phyloP scores from a whole-genome alignment of 2,797 vertebrate species.

The Sebastes minor region DNA sequence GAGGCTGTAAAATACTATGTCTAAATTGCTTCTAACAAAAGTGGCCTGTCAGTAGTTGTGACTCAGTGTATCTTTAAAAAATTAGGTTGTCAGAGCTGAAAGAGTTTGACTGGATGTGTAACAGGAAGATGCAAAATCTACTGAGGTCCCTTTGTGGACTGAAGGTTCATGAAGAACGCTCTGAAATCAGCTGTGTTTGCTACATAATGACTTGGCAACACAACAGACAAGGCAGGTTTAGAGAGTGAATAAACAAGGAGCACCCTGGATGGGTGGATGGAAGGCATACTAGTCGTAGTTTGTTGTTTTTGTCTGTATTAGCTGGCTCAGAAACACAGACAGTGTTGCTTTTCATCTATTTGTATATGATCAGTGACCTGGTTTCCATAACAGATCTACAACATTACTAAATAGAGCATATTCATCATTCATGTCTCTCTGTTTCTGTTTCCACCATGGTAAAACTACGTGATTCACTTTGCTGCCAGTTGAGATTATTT shows the following conservation, averaged over 20 bases:
- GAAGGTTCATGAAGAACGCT: neutral
- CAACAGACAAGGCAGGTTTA: neutral
- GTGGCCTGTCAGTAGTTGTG: neutral
- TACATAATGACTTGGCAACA: neutral
- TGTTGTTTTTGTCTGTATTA: neutral
- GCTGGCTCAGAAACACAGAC: neutral
- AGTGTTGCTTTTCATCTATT: conserved; percentile 15
- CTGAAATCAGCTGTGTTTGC: neutral
- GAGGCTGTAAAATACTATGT: neutral
- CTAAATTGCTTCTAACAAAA: neutral
- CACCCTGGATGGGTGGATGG: neutral
- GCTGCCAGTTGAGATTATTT: conserved; percentile 1
- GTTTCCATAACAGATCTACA: conserved; percentile 7
- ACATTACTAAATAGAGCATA: conserved; percentile 9
- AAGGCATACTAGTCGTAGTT: neutral
- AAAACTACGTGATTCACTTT: neutral
- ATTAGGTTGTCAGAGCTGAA: neutral
- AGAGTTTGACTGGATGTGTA: neutral
- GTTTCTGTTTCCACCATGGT: neutral
- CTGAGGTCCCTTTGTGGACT: neutral
- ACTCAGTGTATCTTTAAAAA: neutral
- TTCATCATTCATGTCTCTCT: neutral
- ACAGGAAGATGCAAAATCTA: neutral
- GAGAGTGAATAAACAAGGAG: neutral
- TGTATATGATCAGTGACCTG: conserved; percentile 19